Conservation (phyloP, 2,113 vertebrate species). For the Lophura nycthemera region DNA sequence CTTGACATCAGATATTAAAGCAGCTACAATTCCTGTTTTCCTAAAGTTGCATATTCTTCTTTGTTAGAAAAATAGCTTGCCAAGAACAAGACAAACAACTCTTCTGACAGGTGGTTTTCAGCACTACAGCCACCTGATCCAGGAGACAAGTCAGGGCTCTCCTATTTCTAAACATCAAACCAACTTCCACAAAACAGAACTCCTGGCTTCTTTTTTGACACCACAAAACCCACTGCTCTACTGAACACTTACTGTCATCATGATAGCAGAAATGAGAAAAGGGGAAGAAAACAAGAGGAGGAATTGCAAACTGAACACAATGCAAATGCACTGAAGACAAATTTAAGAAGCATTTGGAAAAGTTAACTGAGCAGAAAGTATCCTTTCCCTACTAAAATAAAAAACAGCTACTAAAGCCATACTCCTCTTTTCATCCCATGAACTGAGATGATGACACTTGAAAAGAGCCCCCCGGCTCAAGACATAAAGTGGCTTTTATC, state of each 20-base stretch:
- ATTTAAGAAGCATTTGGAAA: not conserved
- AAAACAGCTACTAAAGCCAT: not conserved
- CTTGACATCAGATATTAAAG: not conserved
- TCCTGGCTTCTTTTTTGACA: not conserved
- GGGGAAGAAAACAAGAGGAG: not conserved
- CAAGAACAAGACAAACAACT: constrained; percentile 20
- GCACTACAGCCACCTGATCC: constrained; percentile 28
- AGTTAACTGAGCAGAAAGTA: not conserved
- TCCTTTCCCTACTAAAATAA: not conserved
- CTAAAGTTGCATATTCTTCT: not conserved
- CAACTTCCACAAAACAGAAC: constrained; percentile 36
- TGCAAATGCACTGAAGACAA: not conserved
- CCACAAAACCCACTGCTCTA: constrained; percentile 1
- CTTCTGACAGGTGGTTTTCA: constrained; percentile 53
- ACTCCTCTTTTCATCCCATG: not conserved
- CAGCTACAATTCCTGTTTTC: not conserved
- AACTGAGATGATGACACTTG: not conserved
- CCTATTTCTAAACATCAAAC: constrained; percentile 18
- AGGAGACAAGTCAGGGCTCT: constrained; percentile 32
- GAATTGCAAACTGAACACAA: not conserved
- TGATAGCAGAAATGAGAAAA: not conserved
- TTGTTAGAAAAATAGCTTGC: not conserved
- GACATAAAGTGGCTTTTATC: not conserved
- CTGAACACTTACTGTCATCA: not conserved
- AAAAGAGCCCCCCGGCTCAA: not conserved